A percentile compares a stretch with the other conserved stretches of the same genome.
Conservation (phyloP, 2,113 vertebrate species). For the Thalassoma bifasciatum region DNA sequence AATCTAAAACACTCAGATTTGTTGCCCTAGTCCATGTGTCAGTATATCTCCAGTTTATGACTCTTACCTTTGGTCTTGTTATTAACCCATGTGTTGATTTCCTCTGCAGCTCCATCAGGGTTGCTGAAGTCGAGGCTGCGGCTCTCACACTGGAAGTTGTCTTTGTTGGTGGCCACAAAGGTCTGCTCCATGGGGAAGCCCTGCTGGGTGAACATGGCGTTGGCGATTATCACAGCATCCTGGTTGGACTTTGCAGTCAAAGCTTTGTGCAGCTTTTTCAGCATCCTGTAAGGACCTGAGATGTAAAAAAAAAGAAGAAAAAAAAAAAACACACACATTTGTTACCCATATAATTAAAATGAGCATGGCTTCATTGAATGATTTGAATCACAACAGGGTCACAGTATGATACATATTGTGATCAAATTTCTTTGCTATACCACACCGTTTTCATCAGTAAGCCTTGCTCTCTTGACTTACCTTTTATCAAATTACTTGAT, state of each 20-base stretch:
- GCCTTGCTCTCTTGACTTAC: too few species aligned
- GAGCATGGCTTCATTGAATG: too few species aligned
- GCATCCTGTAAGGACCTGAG: slow-evolving; percentile 90
- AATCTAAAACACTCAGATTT: too few species aligned
- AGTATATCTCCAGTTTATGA: too few species aligned
- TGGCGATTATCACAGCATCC: slow-evolving; percentile 90
- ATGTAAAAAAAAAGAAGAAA: slow-evolving; percentile 7
- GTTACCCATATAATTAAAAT: too few species aligned
- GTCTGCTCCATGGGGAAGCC: slow-evolving; percentile 86
- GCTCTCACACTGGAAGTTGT: slow-evolving; percentile 90
- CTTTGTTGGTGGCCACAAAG: slow-evolving; percentile 89
- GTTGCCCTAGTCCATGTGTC: too few species aligned
- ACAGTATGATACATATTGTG: too few species aligned
- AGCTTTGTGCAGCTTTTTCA: slow-evolving; percentile 93
- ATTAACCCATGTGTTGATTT: slow-evolving; percentile 92
- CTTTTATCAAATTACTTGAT: too few species aligned
- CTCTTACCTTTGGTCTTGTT: slow-evolving; percentile 91
- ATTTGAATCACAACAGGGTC: too few species aligned
- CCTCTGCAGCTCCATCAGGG: slow-evolving; percentile 82
- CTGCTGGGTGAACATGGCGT: slow-evolving; percentile 88
- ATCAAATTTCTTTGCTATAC: too few species aligned
- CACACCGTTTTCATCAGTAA: too few species aligned
- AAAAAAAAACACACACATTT: too few species aligned
- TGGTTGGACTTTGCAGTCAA: slow-evolving; percentile 91
- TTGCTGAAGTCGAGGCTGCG: slow-evolving; percentile 86